Base-by-base conservation (phyloP, 2,888 invertebrate species). In the Blastobasis lacticolella region DNA sequence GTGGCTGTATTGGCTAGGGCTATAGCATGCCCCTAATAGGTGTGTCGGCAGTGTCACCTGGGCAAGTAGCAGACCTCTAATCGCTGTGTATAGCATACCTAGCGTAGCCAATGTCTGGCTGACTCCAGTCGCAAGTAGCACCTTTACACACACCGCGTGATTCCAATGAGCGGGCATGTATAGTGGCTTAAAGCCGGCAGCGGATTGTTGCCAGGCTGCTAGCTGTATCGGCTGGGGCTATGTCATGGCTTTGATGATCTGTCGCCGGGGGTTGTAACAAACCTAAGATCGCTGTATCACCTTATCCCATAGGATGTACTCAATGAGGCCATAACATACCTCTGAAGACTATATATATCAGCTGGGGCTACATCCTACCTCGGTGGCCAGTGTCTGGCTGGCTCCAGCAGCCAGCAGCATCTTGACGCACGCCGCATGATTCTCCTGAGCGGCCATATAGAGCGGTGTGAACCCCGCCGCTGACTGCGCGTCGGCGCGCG, bases 151-250 rank as follows among this genome's bases (percentile, higher is more conserved):
- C 6, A 91, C 92, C 57, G 97, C 97, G 74, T 98, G 97, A 78
- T 97, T 97, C 81, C 98, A 98, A 85, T 98, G 99, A 7, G 99
- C 97, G 4, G 98, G 98, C 98, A 99, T 99, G 79, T 99, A 99
- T 46, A 99, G 90, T 0, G 99, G 99, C 0, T 98, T 98, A 87
- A 99, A 99, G 46, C 99, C 99, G 77, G 97, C 98, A 61, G 97
- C 94, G 1, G 97, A 97, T 79, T 99, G 99, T 3, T 23, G 23
- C 23, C 23, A 23, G 23, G 23, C 23, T 23, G 3, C 23, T 23
- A 23, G 23, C 23, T 23, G 3, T 23, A 23, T 23, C 23, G 2
- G 23, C 23, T 23, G 23, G 23, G 23, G 23, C 23, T 23, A 23
- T 3, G 3, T 23, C 23, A 23, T 23, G 23, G 2, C 23, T 23